Conservation (phyloP, 2,888 invertebrate species). For the Peribatodes rhomboidaria region DNA sequence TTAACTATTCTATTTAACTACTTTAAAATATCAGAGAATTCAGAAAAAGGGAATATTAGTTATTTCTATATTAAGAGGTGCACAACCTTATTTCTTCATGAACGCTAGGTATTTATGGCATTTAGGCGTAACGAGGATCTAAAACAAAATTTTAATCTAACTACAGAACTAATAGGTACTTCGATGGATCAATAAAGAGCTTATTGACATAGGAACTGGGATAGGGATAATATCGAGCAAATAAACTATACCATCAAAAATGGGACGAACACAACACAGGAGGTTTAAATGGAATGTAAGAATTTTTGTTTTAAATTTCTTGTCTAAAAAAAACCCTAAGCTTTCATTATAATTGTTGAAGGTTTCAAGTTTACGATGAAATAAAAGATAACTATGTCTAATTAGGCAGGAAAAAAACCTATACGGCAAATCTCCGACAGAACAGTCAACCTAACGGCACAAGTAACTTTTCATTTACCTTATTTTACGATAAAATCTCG, state of each 20-base stretch:
- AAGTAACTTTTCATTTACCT: constrained; percentile 70
- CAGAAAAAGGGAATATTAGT: constrained; percentile 85
- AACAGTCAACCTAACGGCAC: constrained; percentile 71
- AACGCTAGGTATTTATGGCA: constrained; percentile 83
- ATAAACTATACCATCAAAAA: constrained; percentile 37
- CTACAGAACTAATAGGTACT: constrained; percentile 72
- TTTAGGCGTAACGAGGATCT: constrained; percentile 77
- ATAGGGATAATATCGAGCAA: constrained; percentile 59
- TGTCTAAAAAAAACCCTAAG: neutral
- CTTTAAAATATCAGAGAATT: constrained; percentile 86
- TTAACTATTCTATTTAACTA: constrained; percentile 81
- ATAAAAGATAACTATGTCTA: constrained; percentile 73
- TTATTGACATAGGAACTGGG: constrained; percentile 80
- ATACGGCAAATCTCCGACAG: constrained; percentile 70
- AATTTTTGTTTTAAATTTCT: constrained; percentile 50
- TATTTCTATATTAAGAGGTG: constrained; percentile 84
- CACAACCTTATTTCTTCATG: constrained; percentile 86
- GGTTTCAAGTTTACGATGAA: constrained; percentile 59
- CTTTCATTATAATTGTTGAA: neutral
- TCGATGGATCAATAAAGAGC: constrained; percentile 64
- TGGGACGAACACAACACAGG: constrained; percentile 33
- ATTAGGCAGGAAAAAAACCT: constrained; percentile 82
- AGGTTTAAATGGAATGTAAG: constrained; percentile 51
- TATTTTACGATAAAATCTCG: constrained; percentile 86
- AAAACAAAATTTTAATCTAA: constrained; percentile 68